Evolutionary conservation across 2,888 invertebrate genomes (phyloP).

Genomic region (Drosophila barbarae): DNA sequence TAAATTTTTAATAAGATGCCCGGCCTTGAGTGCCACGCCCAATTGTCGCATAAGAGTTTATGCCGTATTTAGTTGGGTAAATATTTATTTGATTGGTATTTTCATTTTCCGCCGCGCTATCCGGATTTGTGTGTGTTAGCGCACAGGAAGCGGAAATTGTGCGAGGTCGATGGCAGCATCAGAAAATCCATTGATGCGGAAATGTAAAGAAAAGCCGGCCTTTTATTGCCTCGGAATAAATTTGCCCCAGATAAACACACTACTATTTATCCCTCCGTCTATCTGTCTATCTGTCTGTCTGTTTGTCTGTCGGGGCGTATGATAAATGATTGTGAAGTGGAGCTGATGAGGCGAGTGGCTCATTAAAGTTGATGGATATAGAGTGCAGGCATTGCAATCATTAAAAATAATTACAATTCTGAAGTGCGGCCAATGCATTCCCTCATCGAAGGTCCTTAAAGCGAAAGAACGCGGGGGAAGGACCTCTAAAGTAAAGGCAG

Average conservation of each 20-base stretch:
- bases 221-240: conserved; percentile 23
- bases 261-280: conserved; percentile 19
- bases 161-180: conserved; percentile 45
- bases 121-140: conserved; percentile 54
- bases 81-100: conserved; percentile 74
- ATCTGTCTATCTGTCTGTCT: conserved; percentile 6
- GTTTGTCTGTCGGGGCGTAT: conserved; percentile 5
- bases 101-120: conserved; percentile 35
- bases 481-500: conserved; percentile 15
- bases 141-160: conserved; percentile 64
- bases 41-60: conserved; percentile 49
- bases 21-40: conserved; percentile 52
- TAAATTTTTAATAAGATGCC: conserved; percentile 65
- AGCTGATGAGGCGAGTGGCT: conserved; percentile 26
- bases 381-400: conserved; percentile 25
- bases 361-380: conserved; percentile 21
- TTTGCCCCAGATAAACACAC: conserved; percentile 17
- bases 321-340: conserved; percentile 34
- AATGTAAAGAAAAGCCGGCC: conserved; percentile 34
- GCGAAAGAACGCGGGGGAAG: background rate
- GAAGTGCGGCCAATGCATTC: conserved; percentile 22
- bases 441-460: conserved; percentile 9
- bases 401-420: conserved; percentile 47
- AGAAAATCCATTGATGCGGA: conserved; percentile 28
- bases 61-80: conserved; percentile 71